Conservation (phyloP, 2,888 invertebrate species). For the Protophormia terraenovae region DNA sequence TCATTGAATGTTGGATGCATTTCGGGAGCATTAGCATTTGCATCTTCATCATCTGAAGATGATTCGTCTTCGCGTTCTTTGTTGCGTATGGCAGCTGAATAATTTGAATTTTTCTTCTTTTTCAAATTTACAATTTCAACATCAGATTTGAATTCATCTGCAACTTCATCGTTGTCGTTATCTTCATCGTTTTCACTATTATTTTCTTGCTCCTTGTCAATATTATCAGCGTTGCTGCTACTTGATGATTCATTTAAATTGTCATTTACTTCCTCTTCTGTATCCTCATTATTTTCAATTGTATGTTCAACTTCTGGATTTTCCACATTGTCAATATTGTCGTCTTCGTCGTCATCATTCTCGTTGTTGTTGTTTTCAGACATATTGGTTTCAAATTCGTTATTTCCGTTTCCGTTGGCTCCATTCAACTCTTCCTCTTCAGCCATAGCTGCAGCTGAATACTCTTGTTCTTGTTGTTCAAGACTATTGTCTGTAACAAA, state of each 20-base stretch:
- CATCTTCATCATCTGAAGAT: slow-evolving; percentile 74
- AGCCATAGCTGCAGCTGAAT: slow-evolving; percentile 10
- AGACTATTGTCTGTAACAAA: slow-evolving; percentile 72
- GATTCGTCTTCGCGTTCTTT: slow-evolving; percentile 76
- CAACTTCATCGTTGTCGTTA: slow-evolving; percentile 36
- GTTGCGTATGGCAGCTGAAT: slow-evolving; percentile 55
- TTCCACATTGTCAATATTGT: slow-evolving; percentile 61
- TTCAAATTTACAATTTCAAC: slow-evolving; percentile 50
- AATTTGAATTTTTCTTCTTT: slow-evolving; percentile 60
- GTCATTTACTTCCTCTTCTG: slow-evolving; percentile 74
- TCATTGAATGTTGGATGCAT: slow-evolving; percentile 76
- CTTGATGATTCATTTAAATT: slow-evolving; percentile 73
- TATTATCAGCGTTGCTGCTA: slow-evolving; percentile 17
- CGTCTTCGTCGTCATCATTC: slow-evolving; percentile 31
- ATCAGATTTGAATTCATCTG: slow-evolving; percentile 16
- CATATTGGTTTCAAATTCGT: slow-evolving; percentile 73
- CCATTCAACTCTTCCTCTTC: slow-evolving; percentile 60
- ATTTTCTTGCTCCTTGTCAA: slow-evolving; percentile 2
- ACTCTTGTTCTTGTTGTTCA: slow-evolving; percentile 45
- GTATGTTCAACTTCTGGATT: slow-evolving; percentile 53
- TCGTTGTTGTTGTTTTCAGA: slow-evolving; percentile 69
- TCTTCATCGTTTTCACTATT: slow-evolving; percentile 12
- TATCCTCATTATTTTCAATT: slow-evolving; percentile 75
- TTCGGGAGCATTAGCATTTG: slow-evolving; percentile 65
- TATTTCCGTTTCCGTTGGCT: slow-evolving; percentile 71